Percentiles rank a stretch among this genome's conserved stretches.
Conservation (phyloP, 1,140 invertebrate genomes). For the Fopius arisanus region DNA sequence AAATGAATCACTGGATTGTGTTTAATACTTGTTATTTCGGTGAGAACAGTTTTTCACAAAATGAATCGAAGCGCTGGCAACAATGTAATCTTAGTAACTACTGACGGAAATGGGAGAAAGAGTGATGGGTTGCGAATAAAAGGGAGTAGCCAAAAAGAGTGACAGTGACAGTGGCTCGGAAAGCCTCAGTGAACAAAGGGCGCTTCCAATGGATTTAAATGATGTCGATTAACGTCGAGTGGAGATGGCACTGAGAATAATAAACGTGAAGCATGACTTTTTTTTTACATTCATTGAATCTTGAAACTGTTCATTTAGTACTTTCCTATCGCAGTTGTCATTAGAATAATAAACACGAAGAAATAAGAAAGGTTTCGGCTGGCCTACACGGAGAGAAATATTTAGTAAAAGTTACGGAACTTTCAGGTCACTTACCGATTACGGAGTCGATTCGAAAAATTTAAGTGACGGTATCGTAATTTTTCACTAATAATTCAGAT, state of each 20-base stretch:
- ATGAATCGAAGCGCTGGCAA: background rate
- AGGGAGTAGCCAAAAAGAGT: background rate
- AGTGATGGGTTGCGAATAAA: background rate
- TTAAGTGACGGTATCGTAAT: too few species aligned
- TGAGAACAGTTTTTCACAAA: background rate
- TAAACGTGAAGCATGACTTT: background rate
- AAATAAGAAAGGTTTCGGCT: too few species aligned
- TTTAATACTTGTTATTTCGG: background rate
- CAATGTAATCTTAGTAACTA: constrained; percentile 5
- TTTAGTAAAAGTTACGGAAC: too few species aligned
- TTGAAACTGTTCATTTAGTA: background rate
- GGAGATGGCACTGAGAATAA: background rate
- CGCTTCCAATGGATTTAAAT: background rate
- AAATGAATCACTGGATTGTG: background rate
- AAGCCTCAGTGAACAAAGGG: background rate
- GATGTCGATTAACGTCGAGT: constrained; percentile 11
- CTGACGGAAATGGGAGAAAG: background rate
- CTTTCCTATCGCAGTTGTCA: too few species aligned
- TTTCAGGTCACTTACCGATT: too few species aligned
- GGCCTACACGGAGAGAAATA: too few species aligned
- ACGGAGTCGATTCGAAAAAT: too few species aligned
- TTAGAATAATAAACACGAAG: too few species aligned
- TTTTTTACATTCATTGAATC: background rate
- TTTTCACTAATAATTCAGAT: too few species aligned
- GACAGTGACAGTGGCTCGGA: too few species aligned